Evolutionary conservation across 2,888 invertebrate genomes (phyloP).

Genomic region (Conops quadrifasciatus): DNA sequence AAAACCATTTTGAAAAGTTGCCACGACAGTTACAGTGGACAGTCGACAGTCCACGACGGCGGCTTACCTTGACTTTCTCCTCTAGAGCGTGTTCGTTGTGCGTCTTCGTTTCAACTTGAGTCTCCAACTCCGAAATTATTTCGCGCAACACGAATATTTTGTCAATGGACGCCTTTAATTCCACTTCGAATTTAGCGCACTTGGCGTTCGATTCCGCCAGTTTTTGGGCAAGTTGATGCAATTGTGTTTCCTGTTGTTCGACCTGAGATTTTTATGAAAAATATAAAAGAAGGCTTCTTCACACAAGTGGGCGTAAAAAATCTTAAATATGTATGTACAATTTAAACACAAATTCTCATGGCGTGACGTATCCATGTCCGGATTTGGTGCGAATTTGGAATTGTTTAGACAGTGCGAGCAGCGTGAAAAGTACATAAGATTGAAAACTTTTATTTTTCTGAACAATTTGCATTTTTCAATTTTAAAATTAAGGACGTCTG

Average conservation of each 20-base stretch:
- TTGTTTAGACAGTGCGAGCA: slow-evolving; percentile 11
- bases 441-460: not conserved
- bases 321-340: too few relatives aligned
- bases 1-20: not conserved
- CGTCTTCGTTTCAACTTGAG: slow-evolving; percentile 75
- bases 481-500: too few relatives aligned
- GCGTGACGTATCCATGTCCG: not conserved
- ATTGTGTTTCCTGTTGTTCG: slow-evolving; percentile 79
- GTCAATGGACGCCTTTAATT: slow-evolving; percentile 78
- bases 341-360: too few relatives aligned
- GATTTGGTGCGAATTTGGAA: slow-evolving; percentile 6
- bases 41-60: not conserved
- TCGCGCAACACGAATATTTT: slow-evolving; percentile 79
- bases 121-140: slow-evolving; percentile 80
- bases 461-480: too few relatives aligned
- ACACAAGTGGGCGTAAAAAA: too few relatives aligned
- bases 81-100: slow-evolving; percentile 72
- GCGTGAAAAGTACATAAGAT: slow-evolving; percentile 22
- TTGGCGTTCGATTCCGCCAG: slow-evolving; percentile 71
- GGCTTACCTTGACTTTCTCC: slow-evolving; percentile 65
- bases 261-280: slow-evolving; percentile 68
- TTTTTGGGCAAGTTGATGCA: slow-evolving; percentile 74
- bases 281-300: too few relatives aligned
- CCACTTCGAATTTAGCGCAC: slow-evolving; percentile 74
- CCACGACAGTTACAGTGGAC: not conserved